Evolutionary conservation across 2,888 invertebrate species (phyloP).

Genomic region (Drosophila sordidula): DNA sequence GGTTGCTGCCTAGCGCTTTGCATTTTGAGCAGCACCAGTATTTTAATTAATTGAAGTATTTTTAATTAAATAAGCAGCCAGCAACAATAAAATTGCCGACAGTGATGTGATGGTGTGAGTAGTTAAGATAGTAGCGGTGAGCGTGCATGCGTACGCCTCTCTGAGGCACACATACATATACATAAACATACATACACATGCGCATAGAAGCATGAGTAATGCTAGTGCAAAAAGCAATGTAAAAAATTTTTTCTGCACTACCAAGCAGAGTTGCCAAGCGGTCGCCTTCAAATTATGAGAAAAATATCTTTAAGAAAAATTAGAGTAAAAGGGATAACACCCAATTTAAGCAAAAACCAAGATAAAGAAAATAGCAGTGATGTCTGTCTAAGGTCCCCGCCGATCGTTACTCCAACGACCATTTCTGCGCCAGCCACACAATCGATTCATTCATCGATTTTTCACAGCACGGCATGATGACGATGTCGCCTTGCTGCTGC

Average conservation of each 20-base stretch:
- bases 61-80: conserved; percentile 74
- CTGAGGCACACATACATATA: conserved; percentile 29
- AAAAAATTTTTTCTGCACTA: conserved; percentile 40
- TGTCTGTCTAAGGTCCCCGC: neutral
- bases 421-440: conserved; percentile 54
- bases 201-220: conserved; percentile 72
- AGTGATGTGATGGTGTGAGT: conserved; percentile 46
- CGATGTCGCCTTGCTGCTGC: conserved; percentile 64
- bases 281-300: conserved; percentile 20
- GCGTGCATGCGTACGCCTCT: conserved; percentile 55
- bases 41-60: conserved; percentile 79
- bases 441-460: conserved; percentile 86
- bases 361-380: conserved; percentile 10
- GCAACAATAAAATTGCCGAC: conserved; percentile 58
- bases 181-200: conserved; percentile 50
- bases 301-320: conserved; percentile 13
- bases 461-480: conserved; percentile 73
- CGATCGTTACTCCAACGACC: conserved; percentile 4
- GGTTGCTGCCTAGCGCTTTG: conserved; percentile 28
- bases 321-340: neutral
- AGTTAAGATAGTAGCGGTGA: conserved; percentile 43
- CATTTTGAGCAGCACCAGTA: conserved; percentile 47
- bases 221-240: conserved; percentile 47
- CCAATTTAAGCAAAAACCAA: conserved; percentile 31
- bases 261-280: conserved; percentile 68